Evolutionary conservation across 2,113 vertebrate genomes (phyloP), one percentile per base, ranked within the genome.

Genomic region (Sorex fumeus): DNA sequence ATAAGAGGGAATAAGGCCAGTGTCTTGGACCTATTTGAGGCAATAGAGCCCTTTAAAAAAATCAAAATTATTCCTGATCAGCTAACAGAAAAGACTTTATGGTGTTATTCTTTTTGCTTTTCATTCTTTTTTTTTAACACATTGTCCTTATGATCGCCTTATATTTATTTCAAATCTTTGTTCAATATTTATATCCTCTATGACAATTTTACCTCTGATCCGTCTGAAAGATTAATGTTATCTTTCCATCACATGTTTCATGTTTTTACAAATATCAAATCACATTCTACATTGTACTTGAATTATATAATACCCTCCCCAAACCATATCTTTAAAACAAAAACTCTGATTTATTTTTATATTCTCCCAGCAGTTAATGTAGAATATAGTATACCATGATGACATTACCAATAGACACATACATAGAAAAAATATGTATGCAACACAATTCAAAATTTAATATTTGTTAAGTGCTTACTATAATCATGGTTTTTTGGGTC

Each of bases 261-360:
- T 76, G 21, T 47, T 82, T 80, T 90, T 69, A 47, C 45, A 81
- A 88, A 71, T n/a, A 81, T 21, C 60, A 76, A 86, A 60, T 9
- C 21, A 83, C 15, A 66, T 66, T 83, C 80, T 23, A 79, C 28
- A n/a, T 67, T 79, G 34, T 27, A 67, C 16, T 50, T 0, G 70
- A 75, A 88, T 86, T 91, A 90, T 70, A 64, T 43, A 74, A 16
- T 64, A 21, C 5, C 9, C 57, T 84, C 23, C 13, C 7, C 40
- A 78, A 76, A 79, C 18, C 9, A 66, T 27, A 64, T 40, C n/a
- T 66, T 88, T 88, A 83, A 95, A 64, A 43, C 80, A 11, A 62
- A 94, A 84, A 28, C 62, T 89, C n/a, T 66, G 0, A 30, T 4
- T 82, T 78, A 36, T 40, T 79, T 34, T 36, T 50, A 6, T 43